Percentiles rank a stretch among this genome's conserved stretches.
Evolutionary conservation across 2,888 invertebrate species (phyloP).

Genomic region (Phlogophora meticulosa): DNA sequence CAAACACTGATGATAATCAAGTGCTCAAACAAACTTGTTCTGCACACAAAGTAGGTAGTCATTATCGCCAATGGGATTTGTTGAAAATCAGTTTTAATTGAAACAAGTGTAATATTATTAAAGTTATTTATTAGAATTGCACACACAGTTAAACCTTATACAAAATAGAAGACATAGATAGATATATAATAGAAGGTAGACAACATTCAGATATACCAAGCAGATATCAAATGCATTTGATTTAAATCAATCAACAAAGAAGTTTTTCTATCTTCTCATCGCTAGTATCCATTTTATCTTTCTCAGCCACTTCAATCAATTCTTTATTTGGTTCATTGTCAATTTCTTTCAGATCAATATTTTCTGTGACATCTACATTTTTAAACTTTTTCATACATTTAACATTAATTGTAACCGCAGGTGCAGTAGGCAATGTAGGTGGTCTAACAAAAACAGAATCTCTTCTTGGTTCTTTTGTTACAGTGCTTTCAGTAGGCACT

Average conservation of each 20-base stretch:
- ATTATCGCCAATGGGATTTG: no score
- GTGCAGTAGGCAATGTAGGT: constrained; percentile 37
- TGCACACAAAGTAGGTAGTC: no score
- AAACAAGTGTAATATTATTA: constrained; percentile 16
- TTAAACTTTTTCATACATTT: constrained; percentile 47
- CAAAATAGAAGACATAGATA: neutral
- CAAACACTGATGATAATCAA: no score
- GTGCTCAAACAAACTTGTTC: no score
- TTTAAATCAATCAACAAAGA: constrained; percentile 1
- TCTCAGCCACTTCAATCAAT: constrained; percentile 15
- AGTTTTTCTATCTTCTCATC: constrained; percentile 8
- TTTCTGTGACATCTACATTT: constrained; percentile 31
- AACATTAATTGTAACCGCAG: constrained; percentile 56
- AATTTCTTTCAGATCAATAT: constrained; percentile 60
- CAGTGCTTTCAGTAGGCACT: constrained; percentile 30
- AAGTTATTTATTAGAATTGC: constrained; percentile 30
- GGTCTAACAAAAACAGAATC: constrained; percentile 41
- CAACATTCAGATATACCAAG: no score
- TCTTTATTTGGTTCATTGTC: constrained; percentile 22
- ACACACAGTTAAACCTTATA: constrained; percentile 1
- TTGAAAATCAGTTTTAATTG: no score
- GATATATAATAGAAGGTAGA: no score
- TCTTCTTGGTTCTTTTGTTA: constrained; percentile 14
- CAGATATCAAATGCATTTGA: no score
- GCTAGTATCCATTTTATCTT: neutral